phyloP scores from a whole-genome alignment of 2,888 invertebrate species.

The Eurytoma adleriae region DNA sequence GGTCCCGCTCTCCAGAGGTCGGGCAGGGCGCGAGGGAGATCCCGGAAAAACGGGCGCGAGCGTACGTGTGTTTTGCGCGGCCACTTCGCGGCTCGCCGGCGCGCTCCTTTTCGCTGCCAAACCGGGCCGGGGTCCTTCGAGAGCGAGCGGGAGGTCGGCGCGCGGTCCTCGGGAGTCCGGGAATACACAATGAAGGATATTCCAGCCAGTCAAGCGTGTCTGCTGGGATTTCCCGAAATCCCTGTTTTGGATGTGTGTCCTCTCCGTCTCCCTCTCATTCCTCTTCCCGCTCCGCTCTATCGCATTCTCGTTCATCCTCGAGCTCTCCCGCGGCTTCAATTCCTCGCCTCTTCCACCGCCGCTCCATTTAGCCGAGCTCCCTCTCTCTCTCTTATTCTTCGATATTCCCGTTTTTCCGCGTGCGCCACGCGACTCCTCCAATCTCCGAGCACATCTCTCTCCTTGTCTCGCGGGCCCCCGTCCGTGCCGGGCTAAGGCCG shows the following conservation, averaged over 20 bases:
- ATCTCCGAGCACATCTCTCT: constrained; percentile 53
- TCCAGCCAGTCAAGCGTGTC: constrained; percentile 48
- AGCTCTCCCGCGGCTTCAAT: constrained; percentile 35
- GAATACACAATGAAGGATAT: constrained; percentile 55
- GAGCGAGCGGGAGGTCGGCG: not conserved
- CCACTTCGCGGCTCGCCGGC: constrained; percentile 16
- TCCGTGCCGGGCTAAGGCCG: not conserved
- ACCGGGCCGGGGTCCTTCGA: constrained; percentile 54
- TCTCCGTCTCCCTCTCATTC: constrained; percentile 52
- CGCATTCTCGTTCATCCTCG: constrained; percentile 42
- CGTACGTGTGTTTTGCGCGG: constrained; percentile 19
- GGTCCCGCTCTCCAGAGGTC: constrained; percentile 45
- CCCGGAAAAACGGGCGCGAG: constrained; percentile 22
- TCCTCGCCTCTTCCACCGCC: constrained; percentile 43
- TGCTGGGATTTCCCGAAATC: constrained; percentile 56
- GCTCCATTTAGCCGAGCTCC: constrained; percentile 48
- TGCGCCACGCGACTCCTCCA: constrained; percentile 43
- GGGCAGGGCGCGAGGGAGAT: not conserved
- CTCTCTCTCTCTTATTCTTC: constrained; percentile 49
- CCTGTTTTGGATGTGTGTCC: constrained; percentile 51
- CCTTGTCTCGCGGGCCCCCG: constrained; percentile 45
- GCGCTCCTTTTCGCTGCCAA: constrained; percentile 58
- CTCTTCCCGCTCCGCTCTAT: constrained; percentile 44
- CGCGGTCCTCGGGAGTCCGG: constrained; percentile 37
- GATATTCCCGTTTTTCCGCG: constrained; percentile 51